Evolutionary conservation across 2,113 vertebrate genomes (phyloP), one percentile per base, ranked within the genome.

Genomic region (Blennius ocellaris): DNA sequence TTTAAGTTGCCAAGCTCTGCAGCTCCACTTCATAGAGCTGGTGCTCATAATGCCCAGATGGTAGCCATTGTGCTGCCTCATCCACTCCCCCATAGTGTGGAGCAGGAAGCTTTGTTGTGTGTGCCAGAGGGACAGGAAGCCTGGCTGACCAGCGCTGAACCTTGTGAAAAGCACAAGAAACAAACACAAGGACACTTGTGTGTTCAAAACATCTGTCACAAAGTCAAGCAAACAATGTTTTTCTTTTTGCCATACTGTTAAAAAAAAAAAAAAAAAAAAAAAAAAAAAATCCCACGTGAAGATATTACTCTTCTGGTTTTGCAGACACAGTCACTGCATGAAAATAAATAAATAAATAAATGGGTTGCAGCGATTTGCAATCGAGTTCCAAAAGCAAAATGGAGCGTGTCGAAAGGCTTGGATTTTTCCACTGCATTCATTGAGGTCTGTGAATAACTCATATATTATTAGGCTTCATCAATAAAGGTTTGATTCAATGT

Each of bases 81-180:
- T 86, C 80, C 78, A 87, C 85, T 84, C 90, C 89, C 81, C 83
- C 81, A 47, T 85, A 85, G 79, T 69, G 77, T 54, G n/a, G 77
- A 92, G 90, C 92, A 90, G 91, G 91, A 94, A 93, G 90, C 87
- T 89, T 91, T 90, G 87, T 90, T 93, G 88, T 88, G 83, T 87
- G 62, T 75, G 88, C 79, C 87, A 90, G 83, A 89, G 84, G 84
- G 83, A 87, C 91, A 92, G 93, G 89, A 94, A 92, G 88, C 78
- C 67, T n/a, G 57, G 71, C 73, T 76, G 69, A 90, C 86, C 86
- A 82, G 58, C 65, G 84, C 73, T 88, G 73, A 85, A 86, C 76
- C 71, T 86, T 76, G 78, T 77, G 74, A 87, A 86, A 82, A 73
- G 62, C 61, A 78, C 51, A 77, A 71, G 67, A 45, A 72, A 30